Percentiles rank a stretch among this genome's conserved stretches.
Conservation (phyloP, 2,113 vertebrate species). For the Gadus chalcogrammus region DNA sequence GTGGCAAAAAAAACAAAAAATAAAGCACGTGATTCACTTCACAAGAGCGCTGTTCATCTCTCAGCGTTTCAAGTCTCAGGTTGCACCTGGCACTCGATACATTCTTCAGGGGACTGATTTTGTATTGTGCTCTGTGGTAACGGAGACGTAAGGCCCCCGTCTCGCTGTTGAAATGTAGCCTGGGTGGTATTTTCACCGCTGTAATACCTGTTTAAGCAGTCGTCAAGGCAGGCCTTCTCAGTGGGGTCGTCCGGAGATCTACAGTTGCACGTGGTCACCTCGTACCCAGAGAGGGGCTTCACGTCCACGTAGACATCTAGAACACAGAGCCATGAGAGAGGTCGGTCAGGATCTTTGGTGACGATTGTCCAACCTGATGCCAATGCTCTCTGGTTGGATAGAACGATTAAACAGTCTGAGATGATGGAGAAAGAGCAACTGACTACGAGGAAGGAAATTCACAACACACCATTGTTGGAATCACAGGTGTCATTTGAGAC, state of each 20-base stretch:
- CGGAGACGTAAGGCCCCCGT: too few relatives aligned
- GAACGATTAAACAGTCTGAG: not conserved
- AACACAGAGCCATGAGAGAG: constrained; percentile 15
- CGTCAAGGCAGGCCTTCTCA: constrained; percentile 87
- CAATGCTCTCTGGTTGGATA: not conserved
- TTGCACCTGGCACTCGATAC: too few relatives aligned
- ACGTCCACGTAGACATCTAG: constrained; percentile 95
- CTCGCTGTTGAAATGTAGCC: not conserved
- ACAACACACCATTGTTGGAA: too few relatives aligned
- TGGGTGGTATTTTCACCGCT: not conserved
- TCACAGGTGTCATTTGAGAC: constrained; percentile 1
- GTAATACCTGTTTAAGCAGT: constrained; percentile 91
- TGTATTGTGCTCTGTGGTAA: too few relatives aligned
- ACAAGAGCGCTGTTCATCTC: too few relatives aligned
- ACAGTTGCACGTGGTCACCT: constrained; percentile 95
- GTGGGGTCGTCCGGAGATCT: constrained; percentile 73
- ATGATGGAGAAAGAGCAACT: too few relatives aligned
- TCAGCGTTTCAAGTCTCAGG: too few relatives aligned
- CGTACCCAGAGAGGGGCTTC: constrained; percentile 95
- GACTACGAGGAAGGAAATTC: too few relatives aligned
- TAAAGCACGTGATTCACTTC: too few relatives aligned
- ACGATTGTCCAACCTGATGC: not conserved
- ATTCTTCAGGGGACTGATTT: too few relatives aligned
- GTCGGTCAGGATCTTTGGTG: not conserved
- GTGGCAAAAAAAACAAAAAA: too few relatives aligned